A percentile compares a stretch with the other conserved stretches of the same genome.
These are phyloP conservation scores for Psix sp. DNA, from an alignment of 1,140 invertebrate genomes.

Conservation along the genomic window DNA sequence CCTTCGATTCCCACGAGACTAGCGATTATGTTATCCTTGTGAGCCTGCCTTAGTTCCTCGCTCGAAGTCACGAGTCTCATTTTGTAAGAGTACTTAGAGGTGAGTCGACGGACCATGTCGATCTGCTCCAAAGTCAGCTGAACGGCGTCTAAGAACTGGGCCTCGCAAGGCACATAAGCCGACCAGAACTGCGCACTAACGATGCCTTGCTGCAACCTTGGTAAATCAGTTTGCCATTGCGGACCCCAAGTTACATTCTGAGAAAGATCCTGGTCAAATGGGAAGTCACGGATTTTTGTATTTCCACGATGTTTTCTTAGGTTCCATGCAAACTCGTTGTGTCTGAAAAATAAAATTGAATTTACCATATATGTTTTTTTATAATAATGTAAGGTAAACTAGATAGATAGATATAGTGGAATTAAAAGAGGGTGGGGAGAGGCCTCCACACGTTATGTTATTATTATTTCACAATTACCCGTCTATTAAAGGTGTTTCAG, in stretches of 20 bases:
- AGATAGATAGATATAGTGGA: background rate
- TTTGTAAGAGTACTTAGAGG: conserved; percentile 68
- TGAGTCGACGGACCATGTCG: conserved; percentile 86
- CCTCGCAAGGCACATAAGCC: conserved; percentile 90
- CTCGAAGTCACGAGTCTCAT: conserved; percentile 72
- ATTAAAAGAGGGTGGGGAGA: no score
- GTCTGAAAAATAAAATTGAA: conserved; percentile 66
- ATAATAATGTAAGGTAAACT: no score
- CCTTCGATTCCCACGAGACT: conserved; percentile 92
- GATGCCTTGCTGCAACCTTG: conserved; percentile 74
- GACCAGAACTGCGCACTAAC: conserved; percentile 90
- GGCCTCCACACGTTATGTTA: no score
- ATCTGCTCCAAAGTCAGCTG: conserved; percentile 89
- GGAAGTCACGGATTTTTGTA: conserved; percentile 82
- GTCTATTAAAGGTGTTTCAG: conserved; percentile 79
- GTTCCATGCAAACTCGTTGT: conserved; percentile 92
- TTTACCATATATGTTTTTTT: background rate
- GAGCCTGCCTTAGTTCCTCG: conserved; percentile 84
- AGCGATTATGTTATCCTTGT: conserved; percentile 85
- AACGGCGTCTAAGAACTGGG: conserved; percentile 88
- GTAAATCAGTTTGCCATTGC: conserved; percentile 79
- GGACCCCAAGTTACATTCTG: conserved; percentile 71
- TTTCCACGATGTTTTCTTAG: conserved; percentile 85
- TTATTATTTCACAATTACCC: conserved; percentile 65
- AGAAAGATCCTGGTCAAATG: conserved; percentile 82